Percentiles rank a stretch among this genome's conserved stretches.
phyloP scores from a whole-genome alignment of 2,888 invertebrate species.

The Chrysolina haemoptera region DNA sequence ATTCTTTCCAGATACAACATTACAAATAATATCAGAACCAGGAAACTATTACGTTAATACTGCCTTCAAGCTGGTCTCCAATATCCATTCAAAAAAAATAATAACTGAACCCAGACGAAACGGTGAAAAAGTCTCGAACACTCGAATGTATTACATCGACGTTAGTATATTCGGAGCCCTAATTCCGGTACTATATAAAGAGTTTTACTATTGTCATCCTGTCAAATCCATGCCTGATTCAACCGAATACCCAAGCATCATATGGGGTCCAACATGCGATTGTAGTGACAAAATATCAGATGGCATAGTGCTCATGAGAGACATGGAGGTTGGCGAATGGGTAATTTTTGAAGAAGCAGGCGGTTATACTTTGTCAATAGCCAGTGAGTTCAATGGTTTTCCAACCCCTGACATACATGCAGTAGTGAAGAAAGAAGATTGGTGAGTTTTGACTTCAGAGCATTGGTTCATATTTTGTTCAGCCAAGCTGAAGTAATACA shows the following conservation, averaged over 20 bases:
- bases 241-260: conserved; percentile 33
- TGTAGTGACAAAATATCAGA: conserved; percentile 72
- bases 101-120: conserved; percentile 45
- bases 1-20: conserved; percentile 70
- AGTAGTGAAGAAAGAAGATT: conserved; percentile 63
- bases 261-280: conserved; percentile 73
- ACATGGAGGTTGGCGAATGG: conserved; percentile 72
- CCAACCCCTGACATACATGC: conserved; percentile 67
- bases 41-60: conserved; percentile 77
- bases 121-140: conserved; percentile 9
- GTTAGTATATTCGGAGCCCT: conserved; percentile 28
- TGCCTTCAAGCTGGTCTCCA: conserved; percentile 74
- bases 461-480: too few species aligned
- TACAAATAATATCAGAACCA: conserved; percentile 74
- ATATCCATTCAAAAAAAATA: conserved; percentile 69
- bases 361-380: conserved; percentile 72
- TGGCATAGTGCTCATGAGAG: conserved; percentile 70
- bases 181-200: conserved; percentile 17
- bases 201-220: conserved; percentile 43
- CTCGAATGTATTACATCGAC: conserved; percentile 38
- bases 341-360: conserved; percentile 77
- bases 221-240: conserved; percentile 12
- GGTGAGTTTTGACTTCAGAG: conserved; percentile 58
- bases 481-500: too few species aligned
- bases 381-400: conserved; percentile 77